A percentile compares a stretch with the other conserved stretches of the same genome.
Evolutionary conservation across 2,113 vertebrate genomes (phyloP).

Genomic region (Arizona elegans): DNA sequence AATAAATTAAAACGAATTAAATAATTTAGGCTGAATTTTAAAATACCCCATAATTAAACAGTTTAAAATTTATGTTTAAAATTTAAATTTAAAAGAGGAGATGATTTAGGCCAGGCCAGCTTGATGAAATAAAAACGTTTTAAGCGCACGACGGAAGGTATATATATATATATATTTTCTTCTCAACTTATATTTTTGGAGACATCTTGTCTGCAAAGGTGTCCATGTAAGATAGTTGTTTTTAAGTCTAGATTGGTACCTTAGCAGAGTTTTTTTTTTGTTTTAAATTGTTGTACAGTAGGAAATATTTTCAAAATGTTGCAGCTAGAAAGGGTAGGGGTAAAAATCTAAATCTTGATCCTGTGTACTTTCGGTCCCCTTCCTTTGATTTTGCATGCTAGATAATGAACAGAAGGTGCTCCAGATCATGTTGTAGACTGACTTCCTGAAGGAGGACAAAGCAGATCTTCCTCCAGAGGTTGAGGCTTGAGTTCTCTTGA

Average conservation of each 20-base stretch:
- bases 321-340: not conserved
- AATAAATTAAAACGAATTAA: no score
- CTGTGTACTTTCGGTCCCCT: not conserved
- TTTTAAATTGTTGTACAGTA: not conserved
- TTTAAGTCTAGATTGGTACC: not conserved
- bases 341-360: not conserved
- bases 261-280: not conserved
- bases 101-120: no score
- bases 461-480: not conserved
- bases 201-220: not conserved
- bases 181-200: not conserved
- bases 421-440: not conserved
- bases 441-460: not conserved
- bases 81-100: no score
- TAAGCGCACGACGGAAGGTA: no score
- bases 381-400: not conserved
- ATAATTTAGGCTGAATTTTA: no score
- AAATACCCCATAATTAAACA: no score
- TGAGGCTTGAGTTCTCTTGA: not conserved
- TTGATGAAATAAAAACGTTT: no score
- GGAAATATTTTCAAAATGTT: not conserved
- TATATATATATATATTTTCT: no score
- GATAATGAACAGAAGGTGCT: not conserved
- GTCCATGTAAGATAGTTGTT: not conserved
- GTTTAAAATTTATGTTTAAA: no score